phyloP scores from a whole-genome alignment of 2,888 invertebrate genomes.

The Drosophila diplacantha region DNA sequence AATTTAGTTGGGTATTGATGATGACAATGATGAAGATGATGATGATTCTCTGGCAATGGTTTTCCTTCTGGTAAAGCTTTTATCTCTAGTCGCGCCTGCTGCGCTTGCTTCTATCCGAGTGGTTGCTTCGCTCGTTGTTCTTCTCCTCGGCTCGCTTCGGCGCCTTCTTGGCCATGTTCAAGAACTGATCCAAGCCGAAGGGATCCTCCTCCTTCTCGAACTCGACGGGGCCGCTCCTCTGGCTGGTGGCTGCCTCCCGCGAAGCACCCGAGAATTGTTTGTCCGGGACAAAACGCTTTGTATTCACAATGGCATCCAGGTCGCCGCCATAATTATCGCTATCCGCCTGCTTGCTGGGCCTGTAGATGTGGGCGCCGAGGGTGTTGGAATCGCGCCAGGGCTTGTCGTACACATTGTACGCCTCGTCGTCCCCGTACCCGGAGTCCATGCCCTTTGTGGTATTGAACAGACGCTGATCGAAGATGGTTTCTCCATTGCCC shows the following conservation, averaged over 20 bases:
- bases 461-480: constrained; percentile 97
- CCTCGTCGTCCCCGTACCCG: constrained; percentile 96
- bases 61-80: constrained; percentile 17
- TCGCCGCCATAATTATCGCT: constrained; percentile 95
- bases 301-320: constrained; percentile 91
- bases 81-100: constrained; percentile 59
- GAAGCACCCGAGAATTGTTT: constrained; percentile 97
- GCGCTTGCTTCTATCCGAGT: constrained; percentile 68
- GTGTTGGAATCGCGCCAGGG: constrained; percentile 96
- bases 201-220: constrained; percentile 95
- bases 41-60: constrained; percentile 2
- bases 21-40: background rate
- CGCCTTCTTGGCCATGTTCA: constrained; percentile 95
- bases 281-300: constrained; percentile 97
- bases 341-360: constrained; percentile 92
- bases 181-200: constrained; percentile 98
- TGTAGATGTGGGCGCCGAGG: constrained; percentile 92
- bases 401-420: constrained; percentile 98
- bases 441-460: constrained; percentile 95
- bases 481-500: constrained; percentile 87
- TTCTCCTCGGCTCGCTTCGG: constrained; percentile 81
- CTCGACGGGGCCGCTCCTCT: constrained; percentile 96
- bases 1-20: constrained; percentile 5
- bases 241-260: constrained; percentile 79
- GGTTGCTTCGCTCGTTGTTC: constrained; percentile 62